phyloP scores from a whole-genome alignment of 2,113 vertebrate species.

The Pimephales promelas region DNA sequence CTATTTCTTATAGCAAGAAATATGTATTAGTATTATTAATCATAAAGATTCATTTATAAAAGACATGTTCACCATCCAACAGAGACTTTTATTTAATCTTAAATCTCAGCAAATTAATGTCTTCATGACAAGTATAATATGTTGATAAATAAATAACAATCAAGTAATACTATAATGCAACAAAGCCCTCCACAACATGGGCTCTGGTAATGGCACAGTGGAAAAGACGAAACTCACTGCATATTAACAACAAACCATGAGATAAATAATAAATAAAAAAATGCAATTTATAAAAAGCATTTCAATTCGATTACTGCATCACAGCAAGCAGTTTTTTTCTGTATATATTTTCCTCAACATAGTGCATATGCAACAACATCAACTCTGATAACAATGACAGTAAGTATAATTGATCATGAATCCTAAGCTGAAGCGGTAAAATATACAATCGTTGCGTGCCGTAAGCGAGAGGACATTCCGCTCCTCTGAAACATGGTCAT shows the following conservation, averaged over 20 bases:
- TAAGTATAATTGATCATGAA: conserved; percentile 74
- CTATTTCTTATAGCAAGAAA: background rate
- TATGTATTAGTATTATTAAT: background rate
- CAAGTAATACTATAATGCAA: conserved; percentile 73
- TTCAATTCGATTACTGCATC: conserved; percentile 69
- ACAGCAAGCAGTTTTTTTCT: conserved; percentile 79
- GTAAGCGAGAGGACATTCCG: conserved; percentile 79
- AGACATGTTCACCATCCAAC: conserved; percentile 56
- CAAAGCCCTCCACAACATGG: conserved; percentile 62
- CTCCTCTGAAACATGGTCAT: conserved; percentile 67
- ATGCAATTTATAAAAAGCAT: conserved; percentile 56
- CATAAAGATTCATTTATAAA: background rate
- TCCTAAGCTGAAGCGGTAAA: conserved; percentile 78
- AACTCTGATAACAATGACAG: conserved; percentile 77
- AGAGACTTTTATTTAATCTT: conserved; percentile 64
- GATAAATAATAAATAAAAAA: conserved; percentile 67
- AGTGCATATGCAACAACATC: conserved; percentile 81
- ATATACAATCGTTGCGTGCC: conserved; percentile 83
- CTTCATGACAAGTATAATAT: conserved; percentile 75
- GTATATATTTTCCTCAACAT: conserved; percentile 71
- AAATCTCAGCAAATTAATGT: conserved; percentile 76
- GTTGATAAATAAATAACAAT: conserved; percentile 75
- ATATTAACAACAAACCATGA: conserved; percentile 72
- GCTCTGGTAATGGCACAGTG: conserved; percentile 70
- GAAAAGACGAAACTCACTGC: conserved; percentile 68